Evolutionary conservation across 2,797 vertebrate genomes (phyloP), one percentile per base, ranked within the genome.

Genomic region (Myripristis murdjan): DNA sequence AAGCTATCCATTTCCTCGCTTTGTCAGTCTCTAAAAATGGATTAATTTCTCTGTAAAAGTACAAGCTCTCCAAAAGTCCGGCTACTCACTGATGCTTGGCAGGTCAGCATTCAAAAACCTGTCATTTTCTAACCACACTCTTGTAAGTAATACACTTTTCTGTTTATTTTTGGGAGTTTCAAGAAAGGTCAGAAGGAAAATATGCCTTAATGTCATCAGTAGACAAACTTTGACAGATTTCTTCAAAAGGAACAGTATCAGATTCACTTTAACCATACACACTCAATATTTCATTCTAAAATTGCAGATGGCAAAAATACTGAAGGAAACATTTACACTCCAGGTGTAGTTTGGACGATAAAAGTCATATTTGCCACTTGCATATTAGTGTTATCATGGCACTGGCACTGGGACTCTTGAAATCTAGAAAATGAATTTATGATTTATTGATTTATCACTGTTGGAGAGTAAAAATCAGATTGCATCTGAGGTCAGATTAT

Each of bases 191-290:
- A 52, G 49, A 70, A 53, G 70, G 77, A 75, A 83, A 86, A 80
- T 73, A 90, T 89, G 90, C 91, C 91, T 92, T 92, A 92, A 92
- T 69, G 77, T 83, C 79, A 83, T 72, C 44, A 65, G 74, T 39
- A 75, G 76, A 87, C 63, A 22, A 76, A 72, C 75, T 85, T 67
- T 82, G 84, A 80, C 70, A n/a, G 71, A 65, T 61, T 49, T 12
- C 28, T 75, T 37, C 65, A 79, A 52, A 51, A 48, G 28, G 15
- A 82, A 74, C 43, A 67, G 67, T 62, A 66, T 64, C 67, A 72
- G 75, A 80, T 58, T 74, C 44, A 67, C 58, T 65, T 62, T 20
- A 72, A 39, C 71, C 59, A 70, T n/a, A 26, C 63, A 63, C 49
- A 26, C 10, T 55, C 77, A 16, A 22, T 60, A 47, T 71, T 79